These are phyloP conservation scores for Opisthocomus hoazin DNA, from an alignment of 2,113 vertebrate species.

Conservation along the genomic window DNA sequence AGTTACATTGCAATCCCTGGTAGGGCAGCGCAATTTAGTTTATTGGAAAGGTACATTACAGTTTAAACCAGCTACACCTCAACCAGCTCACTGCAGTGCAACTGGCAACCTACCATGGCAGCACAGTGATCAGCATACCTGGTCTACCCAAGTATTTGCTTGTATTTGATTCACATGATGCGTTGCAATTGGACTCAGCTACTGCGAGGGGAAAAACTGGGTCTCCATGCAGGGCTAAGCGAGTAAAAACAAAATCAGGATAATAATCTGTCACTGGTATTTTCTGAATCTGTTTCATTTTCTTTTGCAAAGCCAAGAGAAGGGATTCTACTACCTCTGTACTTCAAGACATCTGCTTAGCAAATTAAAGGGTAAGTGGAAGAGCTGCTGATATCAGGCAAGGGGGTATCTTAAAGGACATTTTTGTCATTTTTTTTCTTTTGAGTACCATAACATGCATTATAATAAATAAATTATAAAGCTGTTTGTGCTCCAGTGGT, in stretches of 20 bases:
- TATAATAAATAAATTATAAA: background rate
- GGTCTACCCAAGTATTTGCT: background rate
- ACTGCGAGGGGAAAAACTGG: background rate
- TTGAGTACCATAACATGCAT: background rate
- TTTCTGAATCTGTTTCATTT: background rate
- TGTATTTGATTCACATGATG: background rate
- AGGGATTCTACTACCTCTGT: background rate
- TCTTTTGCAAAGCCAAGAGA: background rate
- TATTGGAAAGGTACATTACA: background rate
- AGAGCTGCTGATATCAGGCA: background rate
- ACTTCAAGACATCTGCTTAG: background rate
- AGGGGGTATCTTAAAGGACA: background rate
- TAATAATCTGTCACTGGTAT: background rate
- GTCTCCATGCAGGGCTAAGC: background rate
- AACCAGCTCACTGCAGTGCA: background rate
- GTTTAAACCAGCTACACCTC: background rate
- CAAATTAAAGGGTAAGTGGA: background rate
- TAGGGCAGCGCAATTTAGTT: background rate
- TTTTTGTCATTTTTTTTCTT: fast-evolving
- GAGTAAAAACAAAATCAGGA: background rate
- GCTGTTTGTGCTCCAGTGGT: background rate
- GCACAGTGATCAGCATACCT: background rate
- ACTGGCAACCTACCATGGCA: background rate
- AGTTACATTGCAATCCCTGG: background rate
- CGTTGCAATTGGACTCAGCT: background rate